phyloP scores from a whole-genome alignment of 2,113 vertebrate genomes.

The Myrmecophaga tridactyla region DNA sequence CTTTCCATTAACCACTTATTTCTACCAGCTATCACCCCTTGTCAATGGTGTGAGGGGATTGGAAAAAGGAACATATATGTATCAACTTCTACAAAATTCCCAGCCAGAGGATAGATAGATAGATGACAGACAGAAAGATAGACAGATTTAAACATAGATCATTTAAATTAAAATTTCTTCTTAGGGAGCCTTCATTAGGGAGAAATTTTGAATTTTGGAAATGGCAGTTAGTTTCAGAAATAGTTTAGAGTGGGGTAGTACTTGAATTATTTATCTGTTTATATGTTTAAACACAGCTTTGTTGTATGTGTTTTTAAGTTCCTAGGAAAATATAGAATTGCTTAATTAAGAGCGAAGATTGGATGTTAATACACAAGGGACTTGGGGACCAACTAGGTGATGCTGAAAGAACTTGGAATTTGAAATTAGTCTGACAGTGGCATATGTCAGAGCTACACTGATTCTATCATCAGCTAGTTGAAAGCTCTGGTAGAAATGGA shows the following conservation, averaged over 20 bases:
- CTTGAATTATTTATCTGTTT: not conserved
- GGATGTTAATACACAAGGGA: not conserved
- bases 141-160: not conserved
- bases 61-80: not conserved
- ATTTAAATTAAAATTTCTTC: not conserved
- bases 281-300: not conserved
- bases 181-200: not conserved
- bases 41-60: not conserved
- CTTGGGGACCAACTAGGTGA: not conserved
- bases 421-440: not conserved
- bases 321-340: not conserved
- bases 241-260: not conserved
- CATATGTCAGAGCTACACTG: not conserved
- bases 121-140: too few relatives aligned
- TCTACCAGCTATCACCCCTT: not conserved
- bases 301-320: not conserved
- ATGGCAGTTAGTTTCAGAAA: not conserved
- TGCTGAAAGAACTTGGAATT: not conserved
- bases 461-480: not conserved
- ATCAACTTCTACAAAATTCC: not conserved
- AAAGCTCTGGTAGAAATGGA: not conserved
- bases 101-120: not conserved
- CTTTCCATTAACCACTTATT: not conserved
- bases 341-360: not conserved
- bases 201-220: not conserved